Base-by-base conservation (phyloP, 2,113 vertebrate genomes). In the Sula dactylatra region DNA sequence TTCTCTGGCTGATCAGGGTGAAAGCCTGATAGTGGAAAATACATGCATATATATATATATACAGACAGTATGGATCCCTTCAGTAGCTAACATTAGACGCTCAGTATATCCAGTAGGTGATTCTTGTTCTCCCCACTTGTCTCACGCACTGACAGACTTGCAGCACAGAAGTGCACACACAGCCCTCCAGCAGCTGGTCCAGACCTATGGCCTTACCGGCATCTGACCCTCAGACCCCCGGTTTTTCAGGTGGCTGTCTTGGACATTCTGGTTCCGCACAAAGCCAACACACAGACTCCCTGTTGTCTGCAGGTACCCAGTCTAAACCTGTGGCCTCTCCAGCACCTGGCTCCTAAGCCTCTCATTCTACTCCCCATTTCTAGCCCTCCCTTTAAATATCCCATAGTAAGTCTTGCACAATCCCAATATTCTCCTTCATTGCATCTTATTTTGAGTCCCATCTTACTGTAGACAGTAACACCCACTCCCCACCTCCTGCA, bases 91-190 rank as follows among this genome's bases (percentile, higher is more conserved):
- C 44, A 11, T 15, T 16, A 42, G 34, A 13, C 29, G n/a, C n/a
- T 59, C 27, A 9, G 34, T 65, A 13, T 50, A 38, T 47, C 16
- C 17, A 42, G 32, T 18, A 55, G 27, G 17, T 85, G 42, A 34
- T n/a, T 88, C 29, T 34, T 85, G 50, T 12, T 45, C 29, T 95
- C 49, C 15, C 5, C 27, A 9, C 45, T 56, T 44, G 34, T 58
- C 21, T 54, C 22, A 7, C 19, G 56, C 4, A 16, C 61, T 36
- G 62, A 36, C 52, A 71, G 11, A 87, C 9, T 21, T 77, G 36
- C 2, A 66, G 55, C 21, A 32, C 17, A 34, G 9, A 70, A 72
- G 17, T 1, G 1, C 25, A 25, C 9, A n/a, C 3, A 1, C 9
- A 8, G 76, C 58, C 13, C 36, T 61, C 13, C 55, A 73, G 31